Evolutionary conservation across 2,113 vertebrate genomes (phyloP), one percentile per base, ranked within the genome.

Genomic region (Rhinogobius similis): DNA sequence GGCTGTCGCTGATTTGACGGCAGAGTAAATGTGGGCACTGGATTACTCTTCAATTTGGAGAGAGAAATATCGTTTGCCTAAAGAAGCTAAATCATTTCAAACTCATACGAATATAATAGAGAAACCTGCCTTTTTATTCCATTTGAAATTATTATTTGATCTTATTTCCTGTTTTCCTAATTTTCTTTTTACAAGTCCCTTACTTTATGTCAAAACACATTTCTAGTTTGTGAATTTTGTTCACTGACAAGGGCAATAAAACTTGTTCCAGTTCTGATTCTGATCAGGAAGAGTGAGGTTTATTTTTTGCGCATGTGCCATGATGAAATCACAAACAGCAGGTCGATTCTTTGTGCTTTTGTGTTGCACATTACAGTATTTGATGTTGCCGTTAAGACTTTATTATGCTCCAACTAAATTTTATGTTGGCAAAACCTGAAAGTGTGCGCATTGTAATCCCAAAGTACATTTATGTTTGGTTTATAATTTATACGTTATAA

Each of bases 1-100:
- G 74, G 44, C 73, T 65, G 72, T 83, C 68, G 75, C 88, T 86
- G 77, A 48, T 43, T 75, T 87, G 87, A 85, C 84, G 90, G 88
- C 77, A 80, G 69, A 79, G 79, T 83, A 79, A 89, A 85, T 84
- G 82, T 77, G 75, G 52, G 76, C 46, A 79, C 82, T 79, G 73
- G 79, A 67, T 84, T 84, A 76, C 82, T 52, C 53, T 62, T 72
- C 56, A 70, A 76, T 68, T 61, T 61, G 27, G 58, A 63, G 12
- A 63, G 38, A 41, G 61, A 63, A 23, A 43, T 23, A 24, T 63
- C 5, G 20, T 21, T 14, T 63, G 7, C n/a, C n/a, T n/a, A n/a
- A n/a, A n/a, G n/a, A 63, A 63, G 20, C 36, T 38, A 14, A n/a
- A 63, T n/a, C 14, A 23, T 46, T 41, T 65, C 38, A 66, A 26